Evolutionary conservation across 2,797 vertebrate genomes (phyloP).

Genomic region (Acrocephalus scirpaceus): DNA sequence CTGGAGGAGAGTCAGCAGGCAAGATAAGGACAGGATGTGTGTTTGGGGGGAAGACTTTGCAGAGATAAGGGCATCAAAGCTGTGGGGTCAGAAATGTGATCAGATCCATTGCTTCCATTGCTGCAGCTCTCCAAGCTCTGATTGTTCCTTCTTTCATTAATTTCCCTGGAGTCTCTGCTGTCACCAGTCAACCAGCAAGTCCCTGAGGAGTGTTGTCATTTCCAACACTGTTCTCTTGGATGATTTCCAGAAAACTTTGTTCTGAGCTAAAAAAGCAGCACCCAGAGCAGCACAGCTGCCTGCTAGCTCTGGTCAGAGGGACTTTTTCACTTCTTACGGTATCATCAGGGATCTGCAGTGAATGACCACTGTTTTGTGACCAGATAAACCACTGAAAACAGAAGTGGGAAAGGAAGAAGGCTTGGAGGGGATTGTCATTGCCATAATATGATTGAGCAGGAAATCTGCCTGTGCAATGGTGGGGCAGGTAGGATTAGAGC

Average conservation of each 20-base stretch:
- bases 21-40: not conserved
- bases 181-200: not conserved
- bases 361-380: not conserved
- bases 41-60: not conserved
- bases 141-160: not conserved
- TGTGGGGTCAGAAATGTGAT: not conserved
- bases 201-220: not conserved
- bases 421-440: not conserved
- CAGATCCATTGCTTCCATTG: not conserved
- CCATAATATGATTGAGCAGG: not conserved
- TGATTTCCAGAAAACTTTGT: constrained; percentile 22
- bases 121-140: not conserved
- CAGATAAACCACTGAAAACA: not conserved
- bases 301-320: not conserved
- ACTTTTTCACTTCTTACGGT: not conserved
- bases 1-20: not conserved
- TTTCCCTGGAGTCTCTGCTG: not conserved
- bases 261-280: not conserved
- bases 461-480: not conserved
- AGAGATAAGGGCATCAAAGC: not conserved
- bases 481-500: not conserved
- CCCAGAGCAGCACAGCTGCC: not conserved
- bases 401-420: not conserved
- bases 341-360: not conserved
- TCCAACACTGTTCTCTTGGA: not conserved